Conservation (phyloP, 2,797 vertebrate species). For the Sebastes minor region DNA sequence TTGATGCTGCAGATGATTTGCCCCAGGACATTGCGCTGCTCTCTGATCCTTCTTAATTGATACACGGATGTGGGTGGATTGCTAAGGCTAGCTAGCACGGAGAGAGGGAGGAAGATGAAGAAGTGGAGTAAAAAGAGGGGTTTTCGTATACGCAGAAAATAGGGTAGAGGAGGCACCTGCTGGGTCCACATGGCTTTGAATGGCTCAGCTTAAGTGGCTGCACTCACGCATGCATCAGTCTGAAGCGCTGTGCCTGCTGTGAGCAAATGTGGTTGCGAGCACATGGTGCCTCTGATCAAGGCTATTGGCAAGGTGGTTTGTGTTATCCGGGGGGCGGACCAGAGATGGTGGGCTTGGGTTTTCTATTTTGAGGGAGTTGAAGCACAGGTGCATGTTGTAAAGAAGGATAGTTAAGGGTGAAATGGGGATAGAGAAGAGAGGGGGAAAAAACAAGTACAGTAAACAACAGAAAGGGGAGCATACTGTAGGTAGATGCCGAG, state of each 20-base stretch:
- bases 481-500: not conserved
- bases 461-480: not conserved
- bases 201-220: constrained; percentile 65
- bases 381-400: constrained; percentile 71
- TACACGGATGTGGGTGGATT: constrained; percentile 62
- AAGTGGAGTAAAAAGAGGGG: constrained; percentile 20
- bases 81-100: constrained; percentile 18
- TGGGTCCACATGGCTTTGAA: constrained; percentile 74
- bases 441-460: not conserved
- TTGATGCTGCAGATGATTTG: constrained; percentile 72
- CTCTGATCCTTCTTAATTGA: constrained; percentile 73
- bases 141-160: constrained; percentile 9
- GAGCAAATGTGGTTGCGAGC: constrained; percentile 50
- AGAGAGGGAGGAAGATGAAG: constrained; percentile 27
- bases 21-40: constrained; percentile 53
- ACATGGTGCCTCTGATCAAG: constrained; percentile 68
- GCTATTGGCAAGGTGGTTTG: constrained; percentile 56
- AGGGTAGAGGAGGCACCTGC: constrained; percentile 64
- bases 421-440: not conserved
- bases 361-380: constrained; percentile 24
- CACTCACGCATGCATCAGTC: constrained; percentile 73
- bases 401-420: constrained; percentile 10
- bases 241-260: constrained; percentile 66
- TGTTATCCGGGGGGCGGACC: constrained; percentile 22
- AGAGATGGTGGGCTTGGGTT: constrained; percentile 18